Base-by-base conservation (phyloP, 2,797 vertebrate genomes). In the Notolepis coatsorum region DNA sequence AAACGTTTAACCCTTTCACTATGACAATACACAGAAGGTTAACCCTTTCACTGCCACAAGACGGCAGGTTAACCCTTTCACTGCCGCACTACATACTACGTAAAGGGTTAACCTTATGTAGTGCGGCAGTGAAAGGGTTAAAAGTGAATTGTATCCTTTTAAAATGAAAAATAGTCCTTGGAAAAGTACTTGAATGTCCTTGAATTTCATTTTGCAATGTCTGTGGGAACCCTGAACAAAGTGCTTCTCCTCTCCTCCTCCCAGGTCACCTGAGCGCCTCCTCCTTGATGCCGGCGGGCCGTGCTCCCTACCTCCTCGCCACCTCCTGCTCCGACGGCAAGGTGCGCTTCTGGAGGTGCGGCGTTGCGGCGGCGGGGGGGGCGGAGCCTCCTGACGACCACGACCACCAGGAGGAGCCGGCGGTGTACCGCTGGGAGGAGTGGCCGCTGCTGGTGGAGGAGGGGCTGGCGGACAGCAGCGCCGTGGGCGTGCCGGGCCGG, bases 331-430 rank as follows among this genome's bases (percentile, higher is more conserved):
- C 98, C 18, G 98, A 99, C 89, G 94, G 93, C 42, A 97, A 94
- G 68, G 94, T 99, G 72, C 93, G 97, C 49, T 99, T 99, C 89
- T 99, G 97, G 97, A 93, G 90, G 69, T 99, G 98, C 79, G 91
- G 85, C 39, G 88, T 84, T 28, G 35, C 84, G 23, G 72, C 71
- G 6, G 30, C 68, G 20, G 88, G 90, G 15, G 72, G 72, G 6
- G 30, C 68, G 20, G 88, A 91, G 15, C 38, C 84, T 2, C 75
- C 69, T 3, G 55, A n/a, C n/a, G n/a, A n/a, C n/a, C n/a, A n/a
- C n/a, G n/a, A n/a, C n/a, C n/a, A n/a, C n/a, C n/a, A n/a, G n/a
- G 86, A 84, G 2, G 47, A 62, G 41, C 56, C 84, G 28, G 68
- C 84, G 28, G 68, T 58, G 0, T 99, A 97, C 39, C 20, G 93